phyloP scores from a whole-genome alignment of 2,113 vertebrate genomes.

The Cebus imitator region DNA sequence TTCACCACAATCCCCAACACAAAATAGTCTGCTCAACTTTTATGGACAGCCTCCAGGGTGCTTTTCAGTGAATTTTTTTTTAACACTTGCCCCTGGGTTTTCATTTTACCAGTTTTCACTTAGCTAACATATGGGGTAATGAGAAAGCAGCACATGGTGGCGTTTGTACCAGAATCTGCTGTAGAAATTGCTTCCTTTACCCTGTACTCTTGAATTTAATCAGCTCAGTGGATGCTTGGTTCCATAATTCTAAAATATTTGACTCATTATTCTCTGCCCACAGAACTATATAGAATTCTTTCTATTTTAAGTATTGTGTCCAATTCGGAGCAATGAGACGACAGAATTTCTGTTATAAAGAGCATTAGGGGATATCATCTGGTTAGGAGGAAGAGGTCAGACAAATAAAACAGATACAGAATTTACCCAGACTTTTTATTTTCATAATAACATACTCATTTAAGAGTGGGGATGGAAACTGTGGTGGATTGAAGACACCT shows the following conservation, averaged over 20 bases:
- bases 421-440: background rate
- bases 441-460: background rate
- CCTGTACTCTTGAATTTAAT: background rate
- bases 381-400: background rate
- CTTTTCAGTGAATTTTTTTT: background rate
- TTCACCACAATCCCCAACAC: background rate
- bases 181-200: background rate
- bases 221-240: background rate
- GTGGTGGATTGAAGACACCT: background rate
- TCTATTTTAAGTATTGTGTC: background rate
- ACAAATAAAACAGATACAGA: background rate
- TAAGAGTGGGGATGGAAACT: background rate
- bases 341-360: background rate
- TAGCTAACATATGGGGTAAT: background rate
- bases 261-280: background rate
- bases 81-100: too few relatives aligned
- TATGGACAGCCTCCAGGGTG: background rate
- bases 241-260: background rate
- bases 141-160: accelerated
- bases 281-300: background rate
- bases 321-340: background rate
- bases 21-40: background rate
- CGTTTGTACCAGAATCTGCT: background rate
- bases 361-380: accelerated
- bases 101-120: background rate